Conservation (phyloP, 2,113 vertebrate species). For the Taxidea taxus region DNA sequence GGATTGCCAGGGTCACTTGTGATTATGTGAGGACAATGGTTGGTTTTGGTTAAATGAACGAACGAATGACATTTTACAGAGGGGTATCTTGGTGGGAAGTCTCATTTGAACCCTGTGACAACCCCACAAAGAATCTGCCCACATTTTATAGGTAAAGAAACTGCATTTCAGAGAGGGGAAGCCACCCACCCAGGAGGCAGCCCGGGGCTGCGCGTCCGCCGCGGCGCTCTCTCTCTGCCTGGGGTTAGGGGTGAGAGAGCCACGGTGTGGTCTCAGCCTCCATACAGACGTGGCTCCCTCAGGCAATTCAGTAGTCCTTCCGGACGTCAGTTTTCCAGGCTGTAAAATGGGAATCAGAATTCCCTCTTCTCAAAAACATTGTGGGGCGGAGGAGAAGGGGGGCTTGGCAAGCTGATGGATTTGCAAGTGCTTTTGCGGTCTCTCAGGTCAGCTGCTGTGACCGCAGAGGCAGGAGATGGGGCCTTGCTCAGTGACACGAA, state of each 20-base stretch:
- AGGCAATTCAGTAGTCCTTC: background rate
- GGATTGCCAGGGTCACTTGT: background rate
- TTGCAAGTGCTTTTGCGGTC: background rate
- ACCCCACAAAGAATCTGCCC: background rate
- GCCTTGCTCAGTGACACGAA: background rate
- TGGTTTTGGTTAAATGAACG: background rate
- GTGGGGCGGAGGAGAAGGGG: accelerated
- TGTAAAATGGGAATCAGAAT: background rate
- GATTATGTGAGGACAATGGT: background rate
- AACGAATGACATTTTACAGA: background rate
- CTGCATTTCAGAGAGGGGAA: background rate
- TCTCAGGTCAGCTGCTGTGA: background rate
- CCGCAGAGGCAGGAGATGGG: background rate
- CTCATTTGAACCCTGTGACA: background rate
- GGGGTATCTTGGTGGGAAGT: background rate
- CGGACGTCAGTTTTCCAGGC: background rate
- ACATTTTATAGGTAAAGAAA: background rate
- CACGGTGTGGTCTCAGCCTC: background rate
- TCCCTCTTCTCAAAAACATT: background rate
- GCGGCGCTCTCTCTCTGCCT: accelerated
- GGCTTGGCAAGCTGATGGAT: background rate
- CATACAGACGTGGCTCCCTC: background rate
- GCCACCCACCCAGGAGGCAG: background rate
- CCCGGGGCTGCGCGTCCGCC: background rate
- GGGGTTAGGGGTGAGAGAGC: background rate